Percentiles rank a stretch among this genome's conserved stretches.
Conservation (phyloP, 2,113 vertebrate genomes). For the Siniperca chuatsi region DNA sequence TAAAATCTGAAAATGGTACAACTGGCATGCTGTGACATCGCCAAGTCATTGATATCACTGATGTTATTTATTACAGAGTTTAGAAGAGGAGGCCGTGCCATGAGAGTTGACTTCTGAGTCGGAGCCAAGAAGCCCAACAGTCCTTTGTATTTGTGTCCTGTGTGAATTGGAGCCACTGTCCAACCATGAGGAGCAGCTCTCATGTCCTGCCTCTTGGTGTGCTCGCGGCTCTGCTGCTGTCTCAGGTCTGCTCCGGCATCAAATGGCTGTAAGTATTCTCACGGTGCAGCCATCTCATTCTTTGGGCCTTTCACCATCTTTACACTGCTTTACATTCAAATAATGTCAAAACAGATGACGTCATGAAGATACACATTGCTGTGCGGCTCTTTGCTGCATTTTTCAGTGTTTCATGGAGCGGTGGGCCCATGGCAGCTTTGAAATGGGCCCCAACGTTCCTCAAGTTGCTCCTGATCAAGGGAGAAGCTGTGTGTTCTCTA, state of each 20-base stretch:
- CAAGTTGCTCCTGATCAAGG: slow-evolving; percentile 33
- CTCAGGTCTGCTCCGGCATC: slow-evolving; percentile 92
- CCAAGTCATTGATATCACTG: slow-evolving; percentile 9
- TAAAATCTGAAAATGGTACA: background rate
- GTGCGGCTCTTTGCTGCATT: slow-evolving; percentile 4
- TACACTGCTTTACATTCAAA: slow-evolving; percentile 14
- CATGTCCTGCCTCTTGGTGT: slow-evolving; percentile 85
- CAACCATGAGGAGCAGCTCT: slow-evolving; percentile 82
- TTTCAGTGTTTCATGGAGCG: slow-evolving; percentile 22
- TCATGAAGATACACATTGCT: background rate
- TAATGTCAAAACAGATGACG: slow-evolving; percentile 16
- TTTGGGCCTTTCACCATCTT: background rate
- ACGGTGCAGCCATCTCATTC: background rate
- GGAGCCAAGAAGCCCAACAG: slow-evolving; percentile 54
- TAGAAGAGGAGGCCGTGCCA: slow-evolving; percentile 61
- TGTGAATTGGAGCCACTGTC: slow-evolving; percentile 59
- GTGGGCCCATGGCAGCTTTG: slow-evolving; percentile 48
- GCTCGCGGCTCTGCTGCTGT: slow-evolving; percentile 90
- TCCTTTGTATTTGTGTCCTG: slow-evolving; percentile 52
- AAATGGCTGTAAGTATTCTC: slow-evolving; percentile 96
- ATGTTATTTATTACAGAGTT: slow-evolving; percentile 54
- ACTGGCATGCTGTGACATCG: background rate
- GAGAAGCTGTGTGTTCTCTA: slow-evolving; percentile 21
- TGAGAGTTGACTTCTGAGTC: slow-evolving; percentile 75
- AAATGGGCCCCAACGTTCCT: slow-evolving; percentile 55